Base-by-base conservation (phyloP, 2,888 invertebrate species). In the Aelia acuminata region DNA sequence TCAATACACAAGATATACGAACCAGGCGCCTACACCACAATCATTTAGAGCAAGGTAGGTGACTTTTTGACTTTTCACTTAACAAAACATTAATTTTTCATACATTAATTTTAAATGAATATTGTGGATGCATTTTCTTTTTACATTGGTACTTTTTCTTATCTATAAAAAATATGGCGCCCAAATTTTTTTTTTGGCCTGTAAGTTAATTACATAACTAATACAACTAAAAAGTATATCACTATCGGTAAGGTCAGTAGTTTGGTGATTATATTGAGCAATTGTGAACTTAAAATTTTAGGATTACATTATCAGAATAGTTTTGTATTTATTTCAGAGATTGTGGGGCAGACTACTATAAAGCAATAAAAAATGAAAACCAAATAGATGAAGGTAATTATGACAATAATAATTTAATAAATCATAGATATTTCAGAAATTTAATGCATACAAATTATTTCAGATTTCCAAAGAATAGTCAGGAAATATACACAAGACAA, bases 321-420 rank as follows among this genome's bases (percentile, higher is more conserved):
- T n/a, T n/a, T n/a, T n/a, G n/a, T n/a, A n/a, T 70, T 35, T 35
- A 20, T 70, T 70, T 35, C 63, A 70, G 63, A 70, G 22, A 70
- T 20, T 70, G 63, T 8, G 31, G 31, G 35, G 1, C 15, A 35
- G 22, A 35, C 15, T 70, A 70, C 7, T 10, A n/a, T 3, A 80
- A 43, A n/a, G 80, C 80, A 80, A 3, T 80, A 47, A 39, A 80
- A 10, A 80, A 80, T 43, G 80, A 80, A 80, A 88, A 87, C 13
- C 87, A 87, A 84, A 87, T 80, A 80, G 43, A 80, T n/a, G 7
- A 43, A 80, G 80, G 80, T 80, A 80, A 80, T n/a, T 3, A 43
- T 47, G 43, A 20, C 20, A n/a, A 80, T 43, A 80, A n/a, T 10
- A n/a, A n/a, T 13, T 43, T 43, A 43, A 80, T 43, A 43, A 80